These are phyloP conservation scores for Embiotoca jacksoni DNA, from an alignment of 2,113 vertebrate genomes.

Conservation along the genomic window DNA sequence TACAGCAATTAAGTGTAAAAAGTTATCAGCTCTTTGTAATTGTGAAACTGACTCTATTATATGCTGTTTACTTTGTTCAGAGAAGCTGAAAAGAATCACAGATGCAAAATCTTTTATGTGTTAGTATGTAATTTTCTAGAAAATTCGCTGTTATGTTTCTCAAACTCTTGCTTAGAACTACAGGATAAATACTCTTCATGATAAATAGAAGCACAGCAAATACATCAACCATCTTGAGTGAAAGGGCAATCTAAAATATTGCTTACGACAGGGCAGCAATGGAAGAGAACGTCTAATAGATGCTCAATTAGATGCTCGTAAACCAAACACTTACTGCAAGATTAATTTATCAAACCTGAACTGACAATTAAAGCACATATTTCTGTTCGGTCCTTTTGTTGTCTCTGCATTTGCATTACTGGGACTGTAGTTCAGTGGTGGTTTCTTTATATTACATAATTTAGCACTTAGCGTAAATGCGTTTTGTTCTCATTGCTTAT, in stretches of 20 bases:
- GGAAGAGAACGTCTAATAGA: neutral
- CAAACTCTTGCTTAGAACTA: neutral
- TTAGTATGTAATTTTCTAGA: too few relatives aligned
- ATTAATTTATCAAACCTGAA: conserved; percentile 26
- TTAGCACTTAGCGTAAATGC: conserved; percentile 31
- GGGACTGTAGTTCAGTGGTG: conserved; percentile 9
- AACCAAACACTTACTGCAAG: neutral
- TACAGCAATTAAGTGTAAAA: too few relatives aligned
- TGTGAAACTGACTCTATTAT: too few relatives aligned
- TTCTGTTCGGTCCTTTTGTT: conserved; percentile 1
- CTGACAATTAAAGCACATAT: conserved; percentile 14
- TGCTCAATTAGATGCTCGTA: conserved; percentile 24
- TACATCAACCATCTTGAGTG: neutral
- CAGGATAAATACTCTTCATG: neutral
- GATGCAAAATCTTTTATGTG: neutral
- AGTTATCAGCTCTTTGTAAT: too few relatives aligned
- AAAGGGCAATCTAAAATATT: conserved; percentile 22
- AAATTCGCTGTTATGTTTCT: neutral
- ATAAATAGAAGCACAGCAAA: conserved; percentile 16
- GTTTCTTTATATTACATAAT: conserved; percentile 57
- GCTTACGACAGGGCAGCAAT: conserved; percentile 11
- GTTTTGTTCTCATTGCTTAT: conserved; percentile 8
- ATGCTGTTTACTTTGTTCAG: neutral
- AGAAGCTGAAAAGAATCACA: neutral
- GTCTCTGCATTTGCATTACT: conserved; percentile 25